Evolutionary conservation across 2,113 vertebrate genomes (phyloP).

Genomic region (Amphilophus citrinellus): DNA sequence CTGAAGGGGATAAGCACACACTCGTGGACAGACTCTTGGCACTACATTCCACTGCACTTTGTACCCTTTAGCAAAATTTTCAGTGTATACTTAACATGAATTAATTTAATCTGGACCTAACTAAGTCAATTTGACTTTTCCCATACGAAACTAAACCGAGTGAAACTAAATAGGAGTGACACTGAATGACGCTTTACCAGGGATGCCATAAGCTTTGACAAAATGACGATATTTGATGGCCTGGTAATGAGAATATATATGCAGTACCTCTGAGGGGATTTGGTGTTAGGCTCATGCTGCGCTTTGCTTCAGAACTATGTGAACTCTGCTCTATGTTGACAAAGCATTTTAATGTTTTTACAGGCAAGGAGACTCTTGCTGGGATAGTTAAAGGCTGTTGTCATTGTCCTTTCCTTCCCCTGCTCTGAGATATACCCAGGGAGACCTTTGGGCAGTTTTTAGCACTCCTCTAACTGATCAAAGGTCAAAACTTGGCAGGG

Average conservation of each 20-base stretch:
- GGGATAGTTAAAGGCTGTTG: constrained; percentile 48
- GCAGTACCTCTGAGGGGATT: not conserved
- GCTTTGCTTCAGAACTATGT: not conserved
- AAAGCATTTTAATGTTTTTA: constrained; percentile 26
- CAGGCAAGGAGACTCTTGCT: constrained; percentile 2
- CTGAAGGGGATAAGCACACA: too few species aligned
- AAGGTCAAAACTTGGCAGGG: constrained; percentile 70
- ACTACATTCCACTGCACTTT: not conserved
- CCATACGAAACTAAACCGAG: not conserved
- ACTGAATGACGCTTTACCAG: not conserved
- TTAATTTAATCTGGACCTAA: too few species aligned
- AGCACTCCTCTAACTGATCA: constrained; percentile 55
- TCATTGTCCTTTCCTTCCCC: constrained; percentile 26
- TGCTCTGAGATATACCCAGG: constrained; percentile 19
- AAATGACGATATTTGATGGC: not conserved
- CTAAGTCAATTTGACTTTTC: too few species aligned
- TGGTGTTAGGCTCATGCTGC: constrained; percentile 19
- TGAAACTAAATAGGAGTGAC: constrained; percentile 2
- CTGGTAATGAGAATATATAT: not conserved
- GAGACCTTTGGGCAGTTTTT: constrained; percentile 53
- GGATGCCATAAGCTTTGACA: not conserved
- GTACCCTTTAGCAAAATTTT: not conserved
- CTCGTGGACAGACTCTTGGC: too few species aligned
- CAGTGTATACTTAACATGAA: not conserved
- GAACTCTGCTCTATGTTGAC: constrained; percentile 36